Base-by-base conservation (phyloP, 2,888 invertebrate species). In the Scrobipalpa atriplicella region DNA sequence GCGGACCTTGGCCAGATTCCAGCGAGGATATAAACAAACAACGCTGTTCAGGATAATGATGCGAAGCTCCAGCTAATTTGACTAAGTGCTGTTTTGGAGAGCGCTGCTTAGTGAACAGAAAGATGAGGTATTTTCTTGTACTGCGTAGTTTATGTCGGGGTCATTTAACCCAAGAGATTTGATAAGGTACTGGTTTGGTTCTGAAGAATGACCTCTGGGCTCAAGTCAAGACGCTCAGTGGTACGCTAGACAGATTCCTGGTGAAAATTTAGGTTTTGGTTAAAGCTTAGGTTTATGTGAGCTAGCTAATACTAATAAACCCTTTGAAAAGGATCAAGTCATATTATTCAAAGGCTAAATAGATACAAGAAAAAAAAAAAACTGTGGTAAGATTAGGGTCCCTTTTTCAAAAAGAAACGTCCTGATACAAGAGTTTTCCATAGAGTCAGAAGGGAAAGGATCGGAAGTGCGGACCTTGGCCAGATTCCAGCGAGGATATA, bases 1-100 rank as follows among this genome's bases (percentile, higher is more conserved):
- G 71, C 56, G 79, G 79, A 79, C 90, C 89, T 90, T 89, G 90
- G 86, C 89, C 90, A 81, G 81, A 70, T 87, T 89, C 83, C 85
- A 87, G 83, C 36, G 36, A 56, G 36, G n/a, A 56, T n/a, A 72
- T 69, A 75, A 73, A 73, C 74, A 67, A 70, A 79, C 78, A 75
- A 74, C 77, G 78, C 66, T 71, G 69, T 70, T 66, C 62, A 58
- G 58, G 62, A 64, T 54, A 63, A 43, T 63, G n/a, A n/a, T 10
- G 11, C 52, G 9, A 16, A 63, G 63, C 5, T 18, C 10, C 21
- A 80, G 83, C 67, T 67, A 52, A 67, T 65, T 64, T 39, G 52
- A 63, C 51, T 43, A 63, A 63, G 51, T 63, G 62, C 9, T 62
- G 62, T 21, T 41, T 11, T 29, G 56, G 21, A 36, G 56, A 52